Evolutionary conservation across 1,140 invertebrate species (phyloP), one percentile per base, ranked within the genome.

Genomic region (Bradynema listronoti): DNA sequence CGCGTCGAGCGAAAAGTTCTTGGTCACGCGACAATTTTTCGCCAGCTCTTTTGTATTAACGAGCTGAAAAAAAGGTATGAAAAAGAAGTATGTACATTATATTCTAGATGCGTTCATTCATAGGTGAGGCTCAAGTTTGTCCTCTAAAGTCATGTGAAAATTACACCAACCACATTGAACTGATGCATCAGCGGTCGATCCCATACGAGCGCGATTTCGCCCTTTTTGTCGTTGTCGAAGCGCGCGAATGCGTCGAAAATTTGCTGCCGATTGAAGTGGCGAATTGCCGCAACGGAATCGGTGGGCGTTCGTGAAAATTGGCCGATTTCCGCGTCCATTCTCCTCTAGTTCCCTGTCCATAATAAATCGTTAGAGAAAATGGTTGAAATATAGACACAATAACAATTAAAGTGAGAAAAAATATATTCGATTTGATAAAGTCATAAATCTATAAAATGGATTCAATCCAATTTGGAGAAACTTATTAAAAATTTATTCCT

Each of bases 221-320:
- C 61, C 41, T 61, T 33, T 34, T 30, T 45, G 16, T 39, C 25
- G 1, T 25, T 32, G n/a, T n/a, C n/a, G n/a, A n/a, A n/a, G n/a
- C n/a, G n/a, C n/a, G n/a, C n/a, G n/a, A 63, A 47, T 11, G 53
- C 34, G 29, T 66, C 61, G 19, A 65, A 63, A 41, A 63, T 45
- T 4, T 64, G 22, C 24, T 41, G 34, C 43, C 54, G 61, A 43
- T 66, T 67, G 43, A 65, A 62, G 24, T 63, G 24, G 24, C 47
- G 42, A 41, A 45, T 58, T 16, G 3, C 4, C 24, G 52, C 7
- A 55, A 50, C 5, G 3, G 47, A 22, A 22, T 43, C 9, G 42
- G n/a, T n/a, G n/a, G n/a, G n/a, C n/a, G n/a, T n/a, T n/a, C n/a
- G n/a, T n/a, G n/a, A n/a, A n/a, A n/a, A n/a, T n/a, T n/a, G n/a